Conservation (phyloP, 2,113 vertebrate species). For the Zapus hudsonius region DNA sequence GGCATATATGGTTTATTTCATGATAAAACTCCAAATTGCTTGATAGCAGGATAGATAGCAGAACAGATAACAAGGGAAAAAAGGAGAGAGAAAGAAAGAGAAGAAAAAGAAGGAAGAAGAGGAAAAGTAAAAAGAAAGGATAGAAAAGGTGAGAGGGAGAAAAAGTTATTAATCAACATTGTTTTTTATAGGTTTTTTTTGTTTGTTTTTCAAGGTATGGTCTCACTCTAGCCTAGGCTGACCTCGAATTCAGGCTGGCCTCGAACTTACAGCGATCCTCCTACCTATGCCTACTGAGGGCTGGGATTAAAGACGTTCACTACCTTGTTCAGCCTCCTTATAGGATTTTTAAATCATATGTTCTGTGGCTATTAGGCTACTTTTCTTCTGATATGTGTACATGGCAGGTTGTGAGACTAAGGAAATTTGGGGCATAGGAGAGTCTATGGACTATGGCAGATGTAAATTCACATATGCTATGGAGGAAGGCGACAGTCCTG, state of each 20-base stretch:
- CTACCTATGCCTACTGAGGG: too few relatives aligned
- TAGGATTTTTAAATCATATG: not conserved
- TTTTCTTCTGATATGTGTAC: not conserved
- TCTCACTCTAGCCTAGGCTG: too few relatives aligned
- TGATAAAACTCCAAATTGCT: not conserved
- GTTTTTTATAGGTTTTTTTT: too few relatives aligned
- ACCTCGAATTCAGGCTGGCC: too few relatives aligned
- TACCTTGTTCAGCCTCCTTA: not conserved
- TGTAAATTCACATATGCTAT: not conserved
- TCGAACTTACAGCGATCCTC: too few relatives aligned
- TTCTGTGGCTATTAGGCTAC: constrained; percentile 8
- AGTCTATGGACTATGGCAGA: not conserved
- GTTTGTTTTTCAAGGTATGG: too few relatives aligned
- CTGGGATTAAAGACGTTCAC: too few relatives aligned
- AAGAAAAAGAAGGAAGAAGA: too few relatives aligned
- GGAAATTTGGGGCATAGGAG: not conserved
- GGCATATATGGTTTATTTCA: not conserved
- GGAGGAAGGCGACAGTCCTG: not conserved
- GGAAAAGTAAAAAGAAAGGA: not conserved
- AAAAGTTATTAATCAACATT: too few relatives aligned
- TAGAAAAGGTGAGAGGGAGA: not conserved
- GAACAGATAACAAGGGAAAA: not conserved
- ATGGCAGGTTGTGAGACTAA: not conserved
- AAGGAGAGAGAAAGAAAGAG: not conserved
- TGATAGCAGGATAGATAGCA: not conserved